Evolutionary conservation across 2,797 vertebrate genomes (phyloP).

Genomic region (Sternotherus odoratus): DNA sequence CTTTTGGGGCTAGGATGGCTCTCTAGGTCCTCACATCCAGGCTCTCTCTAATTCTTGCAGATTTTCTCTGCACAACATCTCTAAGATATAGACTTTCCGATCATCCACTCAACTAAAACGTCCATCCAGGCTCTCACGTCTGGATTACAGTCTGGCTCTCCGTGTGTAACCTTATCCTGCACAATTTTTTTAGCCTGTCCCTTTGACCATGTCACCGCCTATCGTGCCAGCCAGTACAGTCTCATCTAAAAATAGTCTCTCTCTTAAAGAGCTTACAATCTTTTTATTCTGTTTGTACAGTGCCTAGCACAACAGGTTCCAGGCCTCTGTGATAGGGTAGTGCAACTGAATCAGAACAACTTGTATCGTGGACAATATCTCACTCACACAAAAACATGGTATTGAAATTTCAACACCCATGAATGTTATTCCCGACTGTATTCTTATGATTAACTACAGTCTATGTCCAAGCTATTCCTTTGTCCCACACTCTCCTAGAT

Average conservation of each 20-base stretch:
- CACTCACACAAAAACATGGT: neutral
- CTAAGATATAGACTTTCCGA: too few species aligned
- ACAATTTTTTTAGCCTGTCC: neutral
- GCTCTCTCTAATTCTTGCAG: too few species aligned
- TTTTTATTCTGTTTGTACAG: neutral
- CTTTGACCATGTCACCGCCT: neutral
- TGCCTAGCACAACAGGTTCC: too few species aligned
- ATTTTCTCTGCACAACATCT: too few species aligned
- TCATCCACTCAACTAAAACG: too few species aligned
- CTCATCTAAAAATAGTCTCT: too few species aligned
- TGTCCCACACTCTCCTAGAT: neutral
- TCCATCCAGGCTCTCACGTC: too few species aligned
- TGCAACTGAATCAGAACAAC: neutral
- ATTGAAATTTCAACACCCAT: rapidly evolving
- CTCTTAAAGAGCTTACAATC: rapidly evolving
- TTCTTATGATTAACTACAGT: neutral
- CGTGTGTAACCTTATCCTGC: neutral
- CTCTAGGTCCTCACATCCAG: too few species aligned
- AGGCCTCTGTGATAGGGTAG: neutral
- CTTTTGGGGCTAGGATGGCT: too few species aligned
- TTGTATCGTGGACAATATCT: neutral
- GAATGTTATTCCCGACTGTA: neutral
- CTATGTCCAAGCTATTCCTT: neutral
- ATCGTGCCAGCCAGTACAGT: neutral
- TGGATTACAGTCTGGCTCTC: neutral